Conservation (phyloP, 1,140 invertebrate genomes). For the Diorhabda sublineata region DNA sequence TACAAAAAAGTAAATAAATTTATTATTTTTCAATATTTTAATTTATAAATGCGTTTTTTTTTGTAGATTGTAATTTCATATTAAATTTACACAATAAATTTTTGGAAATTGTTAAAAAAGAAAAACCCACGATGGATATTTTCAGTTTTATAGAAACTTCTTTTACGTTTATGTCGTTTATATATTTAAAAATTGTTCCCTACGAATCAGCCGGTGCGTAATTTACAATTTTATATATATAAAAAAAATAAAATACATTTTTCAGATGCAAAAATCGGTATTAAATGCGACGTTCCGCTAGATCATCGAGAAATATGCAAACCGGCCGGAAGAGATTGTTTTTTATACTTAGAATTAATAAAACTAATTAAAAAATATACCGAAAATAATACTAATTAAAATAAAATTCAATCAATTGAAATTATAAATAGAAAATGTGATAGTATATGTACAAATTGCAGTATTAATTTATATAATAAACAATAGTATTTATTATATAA, state of each 20-base stretch:
- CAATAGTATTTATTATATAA: not conserved
- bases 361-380: slow-evolving; percentile 47
- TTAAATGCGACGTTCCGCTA: slow-evolving; percentile 59
- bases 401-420: not conserved
- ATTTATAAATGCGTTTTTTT: slow-evolving; percentile 10
- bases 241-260: slow-evolving; percentile 25
- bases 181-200: slow-evolving; percentile 64
- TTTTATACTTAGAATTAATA: slow-evolving; percentile 61
- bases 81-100: slow-evolving; percentile 57
- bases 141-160: slow-evolving; percentile 66
- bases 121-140: slow-evolving; percentile 52
- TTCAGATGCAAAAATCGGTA: slow-evolving; percentile 63
- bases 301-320: slow-evolving; percentile 72
- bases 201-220: slow-evolving; percentile 61
- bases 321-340: slow-evolving; percentile 59
- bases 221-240: slow-evolving; percentile 21
- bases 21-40: not conserved
- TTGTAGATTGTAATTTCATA: slow-evolving; percentile 59
- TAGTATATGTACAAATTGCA: not conserved
- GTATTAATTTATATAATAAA: not conserved
- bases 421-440: not conserved
- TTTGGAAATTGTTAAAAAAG: slow-evolving; percentile 49
- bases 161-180: slow-evolving; percentile 62
- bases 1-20: slow-evolving; percentile 56
- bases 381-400: not conserved